Percentiles rank a stretch among this genome's conserved stretches.
Evolutionary conservation across 1,140 invertebrate species (phyloP).

Genomic region (Polypedilum pembai): DNA sequence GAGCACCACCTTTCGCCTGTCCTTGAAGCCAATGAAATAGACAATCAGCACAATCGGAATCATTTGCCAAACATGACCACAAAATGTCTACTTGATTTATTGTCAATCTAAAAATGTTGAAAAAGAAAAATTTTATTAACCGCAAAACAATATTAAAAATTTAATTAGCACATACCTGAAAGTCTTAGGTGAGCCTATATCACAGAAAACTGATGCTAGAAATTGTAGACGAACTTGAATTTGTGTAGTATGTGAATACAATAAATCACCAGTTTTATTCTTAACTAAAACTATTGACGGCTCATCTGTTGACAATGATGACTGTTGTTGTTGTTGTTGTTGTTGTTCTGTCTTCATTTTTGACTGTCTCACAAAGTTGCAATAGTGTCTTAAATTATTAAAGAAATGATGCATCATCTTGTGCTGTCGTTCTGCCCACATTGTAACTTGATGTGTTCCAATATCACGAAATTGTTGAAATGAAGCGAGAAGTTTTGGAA

Average conservation of each 20-base stretch:
- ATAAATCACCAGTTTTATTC: constrained; percentile 36
- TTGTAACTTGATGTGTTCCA: constrained; percentile 71
- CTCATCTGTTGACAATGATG: constrained; percentile 29
- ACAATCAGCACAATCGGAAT: constrained; percentile 78
- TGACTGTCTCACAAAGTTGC: constrained; percentile 37
- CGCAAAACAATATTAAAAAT: no score
- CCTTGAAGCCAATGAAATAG: constrained; percentile 85
- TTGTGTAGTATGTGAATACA: constrained; percentile 82
- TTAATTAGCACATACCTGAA: constrained; percentile 54
- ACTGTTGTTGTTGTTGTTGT: constrained; percentile 31
- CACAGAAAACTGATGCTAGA: constrained; percentile 85
- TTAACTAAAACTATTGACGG: constrained; percentile 20
- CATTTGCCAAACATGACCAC: constrained; percentile 82
- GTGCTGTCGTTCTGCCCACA: constrained; percentile 84
- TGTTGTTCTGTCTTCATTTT: constrained; percentile 36
- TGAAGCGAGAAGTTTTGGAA: constrained; percentile 84
- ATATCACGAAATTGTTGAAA: constrained; percentile 81
- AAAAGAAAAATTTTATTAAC: constrained; percentile 31
- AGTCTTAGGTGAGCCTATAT: constrained; percentile 75
- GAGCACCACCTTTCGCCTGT: constrained; percentile 82
- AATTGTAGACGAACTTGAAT: constrained; percentile 86
- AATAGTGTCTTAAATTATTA: constrained; percentile 66
- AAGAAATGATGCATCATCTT: constrained; percentile 91
- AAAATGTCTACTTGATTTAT: constrained; percentile 82
- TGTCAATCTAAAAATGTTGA: constrained; percentile 55